Percentiles rank a stretch among this genome's conserved stretches.
Evolutionary conservation across 2,888 invertebrate species (phyloP).

Genomic region (Drosophila demipolita): DNA sequence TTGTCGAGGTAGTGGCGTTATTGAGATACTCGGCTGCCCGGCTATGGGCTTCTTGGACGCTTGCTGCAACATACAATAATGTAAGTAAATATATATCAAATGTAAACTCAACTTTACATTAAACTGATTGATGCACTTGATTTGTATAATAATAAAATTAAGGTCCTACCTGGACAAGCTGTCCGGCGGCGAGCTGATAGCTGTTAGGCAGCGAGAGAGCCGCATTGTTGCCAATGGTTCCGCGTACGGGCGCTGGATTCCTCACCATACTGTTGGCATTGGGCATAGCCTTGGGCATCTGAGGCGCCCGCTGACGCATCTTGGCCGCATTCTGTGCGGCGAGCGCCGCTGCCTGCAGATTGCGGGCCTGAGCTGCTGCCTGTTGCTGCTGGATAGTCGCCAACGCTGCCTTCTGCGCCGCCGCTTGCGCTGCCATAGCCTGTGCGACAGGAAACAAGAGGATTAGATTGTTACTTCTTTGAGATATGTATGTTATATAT

Average conservation of each 20-base stretch:
- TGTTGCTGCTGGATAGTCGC: conserved; percentile 84
- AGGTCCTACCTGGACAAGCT: conserved; percentile 82
- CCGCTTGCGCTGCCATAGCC: conserved; percentile 85
- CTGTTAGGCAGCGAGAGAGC: conserved; percentile 84
- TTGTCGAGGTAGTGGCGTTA: conserved; percentile 93
- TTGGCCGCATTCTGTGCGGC: conserved; percentile 83
- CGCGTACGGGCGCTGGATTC: conserved; percentile 78
- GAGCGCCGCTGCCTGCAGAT: conserved; percentile 82
- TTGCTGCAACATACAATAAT: conserved; percentile 37
- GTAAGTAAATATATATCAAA: background rate
- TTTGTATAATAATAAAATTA: background rate
- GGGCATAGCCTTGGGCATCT: conserved; percentile 70
- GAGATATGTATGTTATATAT: background rate
- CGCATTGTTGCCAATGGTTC: conserved; percentile 78
- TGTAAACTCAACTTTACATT: background rate
- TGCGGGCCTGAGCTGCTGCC: conserved; percentile 82
- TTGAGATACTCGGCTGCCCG: conserved; percentile 94
- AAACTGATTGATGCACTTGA: background rate
- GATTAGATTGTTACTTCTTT: background rate
- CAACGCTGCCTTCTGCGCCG: conserved; percentile 84
- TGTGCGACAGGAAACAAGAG: conserved; percentile 30
- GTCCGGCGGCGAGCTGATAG: conserved; percentile 83
- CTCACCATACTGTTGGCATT: conserved; percentile 73
- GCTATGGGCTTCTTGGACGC: conserved; percentile 81
- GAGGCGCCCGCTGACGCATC: conserved; percentile 82